Conservation (phyloP, 1,140 invertebrate genomes). For the Lordiphosa clarofinis region DNA sequence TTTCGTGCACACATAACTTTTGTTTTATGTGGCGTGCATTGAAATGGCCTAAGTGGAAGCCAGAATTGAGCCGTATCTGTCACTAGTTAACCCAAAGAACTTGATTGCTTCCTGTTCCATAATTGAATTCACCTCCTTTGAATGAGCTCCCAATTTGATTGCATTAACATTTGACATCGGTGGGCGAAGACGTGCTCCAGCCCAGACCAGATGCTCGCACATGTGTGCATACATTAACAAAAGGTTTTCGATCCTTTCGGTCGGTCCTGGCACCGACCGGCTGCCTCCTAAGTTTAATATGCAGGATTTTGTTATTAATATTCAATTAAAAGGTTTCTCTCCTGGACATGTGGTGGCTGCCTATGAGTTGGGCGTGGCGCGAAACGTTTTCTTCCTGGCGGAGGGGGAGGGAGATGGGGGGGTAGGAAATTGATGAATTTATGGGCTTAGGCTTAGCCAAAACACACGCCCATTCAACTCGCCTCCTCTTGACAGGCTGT, state of each 20-base stretch:
- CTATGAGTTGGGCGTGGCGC: too few relatives aligned
- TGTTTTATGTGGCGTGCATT: conserved; percentile 44
- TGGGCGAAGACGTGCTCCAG: conserved; percentile 26
- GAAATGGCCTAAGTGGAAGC: conserved; percentile 24
- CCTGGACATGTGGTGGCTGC: too few relatives aligned
- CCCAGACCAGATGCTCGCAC: background rate
- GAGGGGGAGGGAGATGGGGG: too few relatives aligned
- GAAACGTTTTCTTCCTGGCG: background rate
- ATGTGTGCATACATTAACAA: conserved; percentile 48
- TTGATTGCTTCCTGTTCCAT: conserved; percentile 28
- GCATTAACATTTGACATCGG: conserved; percentile 53
- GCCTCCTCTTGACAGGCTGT: too few relatives aligned
- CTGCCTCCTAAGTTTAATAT: conserved; percentile 42
- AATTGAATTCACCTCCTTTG: conserved; percentile 47
- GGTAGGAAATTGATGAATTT: too few relatives aligned
- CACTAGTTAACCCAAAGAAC: background rate
- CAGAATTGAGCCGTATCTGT: background rate
- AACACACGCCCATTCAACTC: too few relatives aligned
- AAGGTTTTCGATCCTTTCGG: conserved; percentile 37
- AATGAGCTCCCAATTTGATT: conserved; percentile 55
- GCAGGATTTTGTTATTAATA: conserved; percentile 60
- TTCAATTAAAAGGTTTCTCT: conserved; percentile 41
- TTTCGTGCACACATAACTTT: conserved; percentile 64
- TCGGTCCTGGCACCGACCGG: conserved; percentile 26
- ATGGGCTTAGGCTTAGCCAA: too few relatives aligned